A percentile compares a stretch with the other conserved stretches of the same genome.
Conservation (phyloP, 2,888 invertebrate genomes). For the Apodemia duryi region DNA sequence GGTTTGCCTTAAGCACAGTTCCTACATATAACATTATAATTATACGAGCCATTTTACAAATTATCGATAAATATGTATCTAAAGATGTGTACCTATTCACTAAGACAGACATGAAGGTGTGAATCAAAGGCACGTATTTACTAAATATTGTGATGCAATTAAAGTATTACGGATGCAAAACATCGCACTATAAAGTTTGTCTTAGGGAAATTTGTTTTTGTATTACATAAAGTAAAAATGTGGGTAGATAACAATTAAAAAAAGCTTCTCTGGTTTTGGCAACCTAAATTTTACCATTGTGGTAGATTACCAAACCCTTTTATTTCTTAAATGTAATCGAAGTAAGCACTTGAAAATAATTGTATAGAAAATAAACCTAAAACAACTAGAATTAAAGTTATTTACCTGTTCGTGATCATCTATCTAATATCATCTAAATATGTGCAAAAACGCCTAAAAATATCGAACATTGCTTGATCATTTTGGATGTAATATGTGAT, state of each 20-base stretch:
- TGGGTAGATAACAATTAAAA: no score
- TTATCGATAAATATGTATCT: background rate
- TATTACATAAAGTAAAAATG: no score
- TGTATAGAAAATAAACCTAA: background rate
- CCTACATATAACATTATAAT: constrained; percentile 25
- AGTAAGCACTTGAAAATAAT: background rate
- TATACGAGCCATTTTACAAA: background rate
- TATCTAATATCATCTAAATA: background rate
- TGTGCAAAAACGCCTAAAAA: background rate
- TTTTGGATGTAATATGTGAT: background rate
- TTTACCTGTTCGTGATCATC: background rate
- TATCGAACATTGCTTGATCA: background rate
- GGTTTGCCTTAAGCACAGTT: constrained; percentile 28
- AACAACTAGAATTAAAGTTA: background rate
- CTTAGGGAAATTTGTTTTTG: no score
- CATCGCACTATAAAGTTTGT: background rate
- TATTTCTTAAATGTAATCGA: no score
- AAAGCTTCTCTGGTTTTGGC: no score
- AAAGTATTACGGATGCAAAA: background rate
- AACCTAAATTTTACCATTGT: no score
- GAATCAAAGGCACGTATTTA: background rate
- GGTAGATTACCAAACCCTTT: no score
- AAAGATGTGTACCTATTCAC: background rate
- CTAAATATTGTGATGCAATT: background rate
- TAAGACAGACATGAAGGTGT: background rate